Evolutionary conservation across 2,113 vertebrate genomes (phyloP).

Genomic region (Porphyrio hochstetteri): DNA sequence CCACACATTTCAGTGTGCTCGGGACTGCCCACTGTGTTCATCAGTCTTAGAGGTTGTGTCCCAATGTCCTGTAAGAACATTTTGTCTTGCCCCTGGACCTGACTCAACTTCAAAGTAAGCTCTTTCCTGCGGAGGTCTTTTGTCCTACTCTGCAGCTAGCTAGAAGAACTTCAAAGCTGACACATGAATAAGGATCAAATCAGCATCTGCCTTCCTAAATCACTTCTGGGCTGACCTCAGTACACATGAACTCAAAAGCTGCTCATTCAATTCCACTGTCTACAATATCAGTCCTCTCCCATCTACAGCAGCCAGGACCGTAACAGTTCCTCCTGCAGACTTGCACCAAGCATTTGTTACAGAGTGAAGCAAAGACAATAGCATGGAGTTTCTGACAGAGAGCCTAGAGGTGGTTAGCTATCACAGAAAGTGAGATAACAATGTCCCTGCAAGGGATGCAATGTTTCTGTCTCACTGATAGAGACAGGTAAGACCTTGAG

Average conservation of each 20-base stretch:
- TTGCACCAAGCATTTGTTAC: neutral
- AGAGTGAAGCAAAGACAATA: neutral
- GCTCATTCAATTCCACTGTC: neutral
- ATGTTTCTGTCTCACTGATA: neutral
- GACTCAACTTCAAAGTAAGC: neutral
- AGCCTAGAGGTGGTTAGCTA: rapidly evolving
- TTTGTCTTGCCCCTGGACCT: neutral
- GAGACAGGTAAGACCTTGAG: neutral
- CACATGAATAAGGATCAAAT: neutral
- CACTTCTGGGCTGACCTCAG: neutral
- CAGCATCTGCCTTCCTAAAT: neutral
- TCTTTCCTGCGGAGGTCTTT: neutral
- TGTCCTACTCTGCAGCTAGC: neutral
- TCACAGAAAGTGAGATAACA: neutral
- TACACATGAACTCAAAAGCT: neutral
- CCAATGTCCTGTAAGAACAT: rapidly evolving
- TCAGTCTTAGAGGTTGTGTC: neutral
- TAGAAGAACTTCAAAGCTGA: neutral
- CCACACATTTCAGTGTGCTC: neutral
- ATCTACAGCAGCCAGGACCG: neutral
- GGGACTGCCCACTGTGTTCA: neutral
- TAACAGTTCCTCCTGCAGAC: neutral
- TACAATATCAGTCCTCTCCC: neutral
- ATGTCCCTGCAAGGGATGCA: neutral
- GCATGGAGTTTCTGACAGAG: neutral